Evolutionary conservation across 1,140 invertebrate genomes (phyloP), one percentile per base, ranked within the genome.

Genomic region (Druon quercuslanigerum): DNA sequence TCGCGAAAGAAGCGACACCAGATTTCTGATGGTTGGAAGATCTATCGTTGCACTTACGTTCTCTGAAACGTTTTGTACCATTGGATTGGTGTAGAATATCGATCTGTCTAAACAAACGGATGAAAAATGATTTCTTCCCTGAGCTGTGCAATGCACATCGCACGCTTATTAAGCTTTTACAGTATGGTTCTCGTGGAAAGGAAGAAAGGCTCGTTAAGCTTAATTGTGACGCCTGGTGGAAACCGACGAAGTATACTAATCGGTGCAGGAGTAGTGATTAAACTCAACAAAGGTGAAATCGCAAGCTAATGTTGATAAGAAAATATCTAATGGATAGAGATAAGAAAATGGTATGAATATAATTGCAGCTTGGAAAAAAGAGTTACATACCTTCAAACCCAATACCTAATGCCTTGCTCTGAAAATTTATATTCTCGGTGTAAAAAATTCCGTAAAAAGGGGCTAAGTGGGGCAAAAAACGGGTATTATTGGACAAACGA

Each of bases 1-100:
- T 51, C 56, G 54, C 73, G 75, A 76, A 81, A 76, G 74, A 79
- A 81, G 54, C 77, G 73, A 71, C 77, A 79, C 80, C 75, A 54
- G 51, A 71, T 79, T 70, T 82, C 78, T 74, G 66, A 66, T 16
- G 72, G 73, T 50, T 51, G 52, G 60, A 82, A 82, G 80, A 82
- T 76, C 78, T 82, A 82, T 82, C 80, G 80, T 78, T 79, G 77
- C 75, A 77, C 80, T 82, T 82, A 77, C 73, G 77, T 75, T 74
- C 78, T 73, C 57, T 50, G 54, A 52, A 77, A 82, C 75, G 77
- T 79, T 79, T 82, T 79, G 78, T 78, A 50, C 72, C 71, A 82
- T 76, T 77, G 73, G 77, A 71, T 78, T 77, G 75, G 74, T 81
- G 71, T 57, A 40, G 25, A 57, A 56, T 0, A 46, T 46, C 57